Evolutionary conservation across 2,888 invertebrate species (phyloP).

Genomic region (Stegophylla sp.): DNA sequence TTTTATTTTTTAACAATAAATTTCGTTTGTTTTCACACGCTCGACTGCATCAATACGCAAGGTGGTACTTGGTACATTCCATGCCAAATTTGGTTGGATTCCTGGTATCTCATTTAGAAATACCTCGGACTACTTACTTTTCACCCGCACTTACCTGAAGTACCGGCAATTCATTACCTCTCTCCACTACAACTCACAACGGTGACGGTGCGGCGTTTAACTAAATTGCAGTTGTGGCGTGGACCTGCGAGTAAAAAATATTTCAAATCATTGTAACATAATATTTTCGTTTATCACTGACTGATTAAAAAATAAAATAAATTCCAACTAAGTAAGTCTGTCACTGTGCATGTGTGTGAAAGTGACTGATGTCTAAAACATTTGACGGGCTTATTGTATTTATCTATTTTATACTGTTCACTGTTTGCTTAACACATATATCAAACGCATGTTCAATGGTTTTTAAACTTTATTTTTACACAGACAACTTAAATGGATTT

Average conservation of each 20-base stretch:
- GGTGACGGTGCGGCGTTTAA: constrained; percentile 10
- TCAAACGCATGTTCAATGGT: neutral
- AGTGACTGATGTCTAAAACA: constrained; percentile 21
- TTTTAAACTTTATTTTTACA: constrained; percentile 11
- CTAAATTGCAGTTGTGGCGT: neutral
- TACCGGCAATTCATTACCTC: neutral
- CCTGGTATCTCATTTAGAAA: neutral
- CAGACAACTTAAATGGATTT: neutral
- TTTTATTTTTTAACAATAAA: constrained; percentile 14
- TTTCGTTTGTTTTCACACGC: constrained; percentile 23
- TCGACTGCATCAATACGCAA: no score
- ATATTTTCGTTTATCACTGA: constrained; percentile 22
- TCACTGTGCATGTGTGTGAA: neutral
- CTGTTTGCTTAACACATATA: constrained; percentile 8
- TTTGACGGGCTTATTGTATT: constrained; percentile 22
- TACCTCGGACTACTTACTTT: constrained; percentile 35
- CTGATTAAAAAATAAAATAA: constrained; percentile 36
- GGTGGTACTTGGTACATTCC: neutral
- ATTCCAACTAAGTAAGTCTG: neutral
- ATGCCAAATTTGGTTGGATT: constrained; percentile 34
- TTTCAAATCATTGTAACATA: constrained; percentile 25
- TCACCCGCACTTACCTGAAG: neutral
- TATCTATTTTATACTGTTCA: constrained; percentile 12
- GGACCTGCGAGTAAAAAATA: constrained; percentile 16
- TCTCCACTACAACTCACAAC: no score